Conservation (phyloP, 92 coral and sea anemone species). For the Anthopleura xanthogrammica region DNA sequence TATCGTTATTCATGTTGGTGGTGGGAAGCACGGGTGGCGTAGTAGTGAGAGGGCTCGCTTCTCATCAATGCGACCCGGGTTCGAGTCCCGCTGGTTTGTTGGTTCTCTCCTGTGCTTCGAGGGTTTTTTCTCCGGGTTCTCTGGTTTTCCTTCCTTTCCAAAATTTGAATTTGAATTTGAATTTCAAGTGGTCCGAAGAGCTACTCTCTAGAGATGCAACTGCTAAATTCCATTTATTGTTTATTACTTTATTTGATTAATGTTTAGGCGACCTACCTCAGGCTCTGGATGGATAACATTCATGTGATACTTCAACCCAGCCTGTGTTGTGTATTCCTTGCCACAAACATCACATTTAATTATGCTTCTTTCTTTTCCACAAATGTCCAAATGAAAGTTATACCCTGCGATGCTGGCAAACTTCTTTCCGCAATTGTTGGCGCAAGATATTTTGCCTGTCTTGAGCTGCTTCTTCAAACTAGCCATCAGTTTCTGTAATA, state of each 20-base stretch:
- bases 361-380: conserved; percentile 50
- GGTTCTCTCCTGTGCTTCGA: too few species aligned
- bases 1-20: too few species aligned
- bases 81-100: background rate
- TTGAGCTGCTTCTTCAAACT: background rate
- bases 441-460: conserved; percentile 20
- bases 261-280: background rate
- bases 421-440: conserved; percentile 43
- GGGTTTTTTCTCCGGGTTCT: too few species aligned
- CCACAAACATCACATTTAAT: conserved; percentile 59
- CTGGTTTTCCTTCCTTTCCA: too few species aligned
- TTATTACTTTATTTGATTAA: background rate
- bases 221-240: background rate
- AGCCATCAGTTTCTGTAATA: background rate
- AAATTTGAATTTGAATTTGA: too few species aligned
- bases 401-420: conserved; percentile 37
- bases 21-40: too few species aligned
- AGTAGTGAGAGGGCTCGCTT: too few species aligned
- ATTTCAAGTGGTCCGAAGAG: too few species aligned
- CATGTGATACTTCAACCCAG: conserved; percentile 63
- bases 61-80: too few species aligned
- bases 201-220: too few species aligned
- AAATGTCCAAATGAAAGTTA: conserved; percentile 28
- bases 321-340: conserved; percentile 38
- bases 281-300: conserved; percentile 33